Base-by-base conservation (phyloP, 2,113 vertebrate species). In the Irena cyanogastra region DNA sequence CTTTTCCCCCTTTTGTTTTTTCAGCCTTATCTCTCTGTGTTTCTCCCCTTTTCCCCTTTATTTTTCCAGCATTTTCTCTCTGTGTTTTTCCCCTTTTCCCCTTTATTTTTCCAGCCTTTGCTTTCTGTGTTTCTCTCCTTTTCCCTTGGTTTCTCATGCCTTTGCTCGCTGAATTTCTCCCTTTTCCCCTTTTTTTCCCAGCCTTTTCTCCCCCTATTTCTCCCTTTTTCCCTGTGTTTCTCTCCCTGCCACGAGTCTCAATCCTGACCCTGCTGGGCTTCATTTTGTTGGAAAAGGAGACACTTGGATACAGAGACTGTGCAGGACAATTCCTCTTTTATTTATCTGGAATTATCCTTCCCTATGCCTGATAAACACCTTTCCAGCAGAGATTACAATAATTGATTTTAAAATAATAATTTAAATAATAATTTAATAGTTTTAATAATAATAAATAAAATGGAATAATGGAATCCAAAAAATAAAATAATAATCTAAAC, bases 1-100 rank as follows among this genome's bases (percentile, higher is more conserved):
- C n/a, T n/a, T n/a, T n/a, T n/a, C n/a, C n/a, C n/a, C n/a, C n/a
- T 2, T 20, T 3, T 5, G 1, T 27, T 60, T 49, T 24, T 3
- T 16, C 9, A 31, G 15, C n/a, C 26, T 28, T 74, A 35, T 0
- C 17, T n/a, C 30, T 1, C 70, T 8, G 0, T 33, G 1, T 39
- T 56, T 68, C 42, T 57, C 31, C 15, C 30, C 11, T 68, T 68
- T 78, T 44, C 4, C 30, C 26, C 23, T 61, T 6, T 16, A 3
- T 24, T 53, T 69, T 7, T 13, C 30, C 6, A 14, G 3, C 16
- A 17, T 61, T 41, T 63, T 3, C 18, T 20, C 16, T 5, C 27
- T 7, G 5, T 12, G 8, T 30, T 61, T 61, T 22, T 47, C 64
- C 63, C 64, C 63, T 33, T 45, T 45, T 16, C 2, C 22, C 22